Evolutionary conservation across 37 sponge, comb jelly and placozoan species (phyloP).

Genomic region (Geodia barretti): DNA sequence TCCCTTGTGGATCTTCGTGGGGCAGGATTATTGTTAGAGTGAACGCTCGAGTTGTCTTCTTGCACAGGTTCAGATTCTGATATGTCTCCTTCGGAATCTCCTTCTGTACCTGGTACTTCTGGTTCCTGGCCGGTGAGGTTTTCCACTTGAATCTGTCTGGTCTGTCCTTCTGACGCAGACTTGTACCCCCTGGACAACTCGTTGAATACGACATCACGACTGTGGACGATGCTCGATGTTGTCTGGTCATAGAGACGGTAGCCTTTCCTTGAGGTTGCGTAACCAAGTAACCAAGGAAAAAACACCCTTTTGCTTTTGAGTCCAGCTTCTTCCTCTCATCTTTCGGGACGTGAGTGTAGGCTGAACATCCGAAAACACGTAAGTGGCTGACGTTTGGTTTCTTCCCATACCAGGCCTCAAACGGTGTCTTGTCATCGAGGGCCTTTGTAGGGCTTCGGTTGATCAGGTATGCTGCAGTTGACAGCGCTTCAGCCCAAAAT

Average conservation of each 20-base stretch:
- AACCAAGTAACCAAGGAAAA: constrained; percentile 33
- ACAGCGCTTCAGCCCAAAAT: constrained; percentile 38
- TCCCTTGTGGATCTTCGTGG: constrained; percentile 39
- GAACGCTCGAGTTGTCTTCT: constrained; percentile 8
- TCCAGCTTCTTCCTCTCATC: constrained; percentile 54
- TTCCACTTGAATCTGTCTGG: constrained; percentile 18
- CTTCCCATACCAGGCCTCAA: constrained; percentile 40
- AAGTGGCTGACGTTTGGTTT: constrained; percentile 13
- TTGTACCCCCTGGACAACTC: constrained; percentile 27
- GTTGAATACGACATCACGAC: constrained; percentile 66
- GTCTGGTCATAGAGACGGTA: constrained; percentile 49
- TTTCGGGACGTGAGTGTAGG: constrained; percentile 43
- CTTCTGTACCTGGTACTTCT: constrained; percentile 3
- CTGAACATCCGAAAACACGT: constrained; percentile 46
- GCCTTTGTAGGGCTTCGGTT: constrained; percentile 55
- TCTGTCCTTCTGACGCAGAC: constrained; percentile 11
- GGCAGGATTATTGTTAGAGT: neutral
- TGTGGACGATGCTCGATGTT: constrained; percentile 25
- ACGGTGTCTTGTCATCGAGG: constrained; percentile 22
- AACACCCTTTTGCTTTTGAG: constrained; percentile 40
- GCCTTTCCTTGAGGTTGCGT: constrained; percentile 40
- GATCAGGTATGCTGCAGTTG: constrained; percentile 49
- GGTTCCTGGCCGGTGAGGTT: neutral
- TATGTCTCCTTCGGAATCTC: constrained; percentile 3
- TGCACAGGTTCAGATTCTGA: neutral